A percentile compares a stretch with the other conserved stretches of the same genome.
Evolutionary conservation across 2,113 vertebrate genomes (phyloP).

Genomic region (Stegastes partitus): DNA sequence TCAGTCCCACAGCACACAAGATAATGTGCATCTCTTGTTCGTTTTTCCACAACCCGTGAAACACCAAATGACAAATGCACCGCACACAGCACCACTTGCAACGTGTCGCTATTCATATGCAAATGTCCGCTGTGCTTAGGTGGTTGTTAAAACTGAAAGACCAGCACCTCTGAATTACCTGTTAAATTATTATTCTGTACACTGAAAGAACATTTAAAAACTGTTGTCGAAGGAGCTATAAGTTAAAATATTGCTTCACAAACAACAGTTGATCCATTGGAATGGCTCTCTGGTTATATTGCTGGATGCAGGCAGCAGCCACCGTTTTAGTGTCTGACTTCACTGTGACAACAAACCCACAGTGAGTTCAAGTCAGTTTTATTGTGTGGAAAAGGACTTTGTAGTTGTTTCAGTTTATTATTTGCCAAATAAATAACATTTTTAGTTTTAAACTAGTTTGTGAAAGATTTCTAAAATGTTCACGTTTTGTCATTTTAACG

Average conservation of each 20-base stretch:
- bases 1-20: slow-evolving; percentile 22
- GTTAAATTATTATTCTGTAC: too few species aligned
- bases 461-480: too few species aligned
- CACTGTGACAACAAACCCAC: neutral
- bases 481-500: too few species aligned
- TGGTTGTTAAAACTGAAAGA: neutral
- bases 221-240: neutral
- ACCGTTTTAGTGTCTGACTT: neutral
- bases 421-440: too few species aligned
- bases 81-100: neutral
- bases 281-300: neutral
- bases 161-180: too few species aligned
- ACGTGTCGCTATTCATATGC: neutral
- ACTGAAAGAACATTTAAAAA: neutral
- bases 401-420: too few species aligned
- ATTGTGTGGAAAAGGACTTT: too few species aligned
- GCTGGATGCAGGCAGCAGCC: neutral
- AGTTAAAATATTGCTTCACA: neutral
- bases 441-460: too few species aligned
- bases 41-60: slow-evolving; percentile 6
- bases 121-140: neutral
- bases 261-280: neutral
- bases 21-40: neutral
- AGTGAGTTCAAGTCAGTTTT: too few species aligned
- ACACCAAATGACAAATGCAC: neutral